Evolutionary conservation across 1,140 invertebrate species (phyloP), one percentile per base, ranked within the genome.

Genomic region (Chironomus tepperi): DNA sequence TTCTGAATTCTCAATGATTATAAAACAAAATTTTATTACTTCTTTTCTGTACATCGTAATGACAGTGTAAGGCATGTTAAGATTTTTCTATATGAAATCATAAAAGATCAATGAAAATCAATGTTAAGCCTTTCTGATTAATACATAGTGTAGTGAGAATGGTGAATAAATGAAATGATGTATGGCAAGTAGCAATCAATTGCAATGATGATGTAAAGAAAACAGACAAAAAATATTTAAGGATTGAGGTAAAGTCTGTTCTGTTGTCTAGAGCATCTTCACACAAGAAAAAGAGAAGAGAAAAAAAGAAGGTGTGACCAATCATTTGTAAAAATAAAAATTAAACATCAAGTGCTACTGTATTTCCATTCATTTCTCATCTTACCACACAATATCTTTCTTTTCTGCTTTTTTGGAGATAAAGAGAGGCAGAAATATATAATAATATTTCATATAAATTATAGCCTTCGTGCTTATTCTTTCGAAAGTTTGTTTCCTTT

Each of bases 311-410:
- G 65, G 65, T 70, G 65, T 70, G 18, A 70, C 65, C 65, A 70
- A 70, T 70, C n/a, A 70, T 70, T 70, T 70, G 65, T 70, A 70
- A 70, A 70, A 70, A 70, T 70, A 70, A 70, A 70, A 70, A 18
- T 70, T 70, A 70, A 70, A 70, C 65, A 70, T 70, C 65, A 70
- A 70, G 65, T 70, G 65, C 65, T 70, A 70, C 65, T 70, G 65
- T 70, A 70, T 70, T 67, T 70, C 19, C 65, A 21, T 70, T 70
- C 47, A 57, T 57, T 34, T 8, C 65, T 18, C 16, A 70, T 19
- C 16, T 70, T 34, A 34, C 24, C 24, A 47, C 15, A 47, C 47
- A 15, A 57, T n/a, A 57, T 57, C n/a, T 57, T 34, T 34, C 5
- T 34, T 34, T 34, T 34, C 24, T 34, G 1, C 5, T 34, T 34